Evolutionary conservation across 2,113 vertebrate genomes (phyloP), one percentile per base, ranked within the genome.

Genomic region (Rhineura floridana): DNA sequence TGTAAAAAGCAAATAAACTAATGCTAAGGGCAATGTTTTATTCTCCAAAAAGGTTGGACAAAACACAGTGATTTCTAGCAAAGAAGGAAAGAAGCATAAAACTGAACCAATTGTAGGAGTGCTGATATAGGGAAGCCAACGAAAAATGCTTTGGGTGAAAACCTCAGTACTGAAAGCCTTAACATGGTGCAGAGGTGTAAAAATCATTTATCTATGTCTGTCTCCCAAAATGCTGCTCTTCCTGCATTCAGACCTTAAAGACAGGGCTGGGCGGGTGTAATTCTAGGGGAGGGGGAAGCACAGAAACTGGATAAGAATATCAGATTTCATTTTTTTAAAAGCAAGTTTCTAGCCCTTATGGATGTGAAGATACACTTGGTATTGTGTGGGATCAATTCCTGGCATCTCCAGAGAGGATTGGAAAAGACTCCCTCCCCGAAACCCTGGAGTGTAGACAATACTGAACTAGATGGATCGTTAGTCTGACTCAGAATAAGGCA

Each of bases 1-100:
- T 93, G 83, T 90, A 86, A 92, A 59, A 59, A 59, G 90, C 87
- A 90, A 93, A 95, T 92, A 93, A 96, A 89, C 89, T 86, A 88
- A 88, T 90, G 13, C 92, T 93, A 95, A 87, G 94, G 91, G 78
- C 81, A 87, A 91, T 93, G 84, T 89, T 93, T 94, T 91, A 78
- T 92, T 94, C 88, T 88, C 87, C 93, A 92, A 93, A 93, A 95
- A 94, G 96, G 93, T 94, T 96, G 88, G 90, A 96, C 90, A 93
- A 93, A 92, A 39, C 52, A 5, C 39, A 73, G 90, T 52, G 90
- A 93, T 94, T 94, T 92, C 94, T 92, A 93, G 90, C n/a, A n/a
- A 84, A 25, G n/a, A 48, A 77, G 87, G 88, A 90, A 62, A 88
- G 88, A 94, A 93, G 84, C 87, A 83, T 88, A 92, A 92, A 90